Evolutionary conservation across 2,888 invertebrate genomes (phyloP).

Genomic region (Capitulum mitella): DNA sequence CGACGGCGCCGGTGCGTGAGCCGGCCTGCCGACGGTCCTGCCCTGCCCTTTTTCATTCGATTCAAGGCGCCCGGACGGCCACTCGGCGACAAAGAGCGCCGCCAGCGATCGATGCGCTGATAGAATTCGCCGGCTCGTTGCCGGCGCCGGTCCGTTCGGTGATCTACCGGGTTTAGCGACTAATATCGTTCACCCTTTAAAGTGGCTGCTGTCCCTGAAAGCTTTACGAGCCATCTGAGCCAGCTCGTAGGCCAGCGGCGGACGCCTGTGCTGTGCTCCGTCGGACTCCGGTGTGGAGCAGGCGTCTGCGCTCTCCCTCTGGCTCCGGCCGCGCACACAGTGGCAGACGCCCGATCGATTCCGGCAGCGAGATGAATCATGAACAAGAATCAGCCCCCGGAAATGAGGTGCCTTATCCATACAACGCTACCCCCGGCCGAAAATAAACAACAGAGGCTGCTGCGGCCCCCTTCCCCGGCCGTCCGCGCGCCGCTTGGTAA

Average conservation of each 20-base stretch:
- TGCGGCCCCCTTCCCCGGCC: neutral
- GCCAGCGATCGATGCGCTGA: neutral
- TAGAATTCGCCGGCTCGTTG: neutral
- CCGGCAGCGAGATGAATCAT: slow-evolving; percentile 8
- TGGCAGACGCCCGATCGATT: neutral
- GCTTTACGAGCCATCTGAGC: slow-evolving; percentile 14
- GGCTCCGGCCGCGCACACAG: neutral
- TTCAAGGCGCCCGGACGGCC: neutral
- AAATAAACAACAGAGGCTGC: neutral
- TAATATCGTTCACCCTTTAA: slow-evolving; percentile 21
- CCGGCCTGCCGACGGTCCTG: too few species aligned
- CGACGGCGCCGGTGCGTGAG: too few species aligned
- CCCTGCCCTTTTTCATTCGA: neutral
- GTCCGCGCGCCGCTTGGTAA: neutral
- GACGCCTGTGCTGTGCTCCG: neutral
- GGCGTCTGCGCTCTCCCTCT: too few species aligned
- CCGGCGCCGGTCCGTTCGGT: neutral
- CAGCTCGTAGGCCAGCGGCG: neutral
- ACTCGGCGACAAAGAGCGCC: neutral
- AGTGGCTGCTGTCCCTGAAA: slow-evolving; percentile 22
- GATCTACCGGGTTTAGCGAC: slow-evolving; percentile 16
- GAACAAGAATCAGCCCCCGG: neutral
- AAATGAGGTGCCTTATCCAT: slow-evolving; percentile 16
- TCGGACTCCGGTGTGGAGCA: too few species aligned
- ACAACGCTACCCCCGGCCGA: slow-evolving; percentile 9